Base-by-base conservation (phyloP, 2,113 vertebrate species). In the Muntiacus reevesi region DNA sequence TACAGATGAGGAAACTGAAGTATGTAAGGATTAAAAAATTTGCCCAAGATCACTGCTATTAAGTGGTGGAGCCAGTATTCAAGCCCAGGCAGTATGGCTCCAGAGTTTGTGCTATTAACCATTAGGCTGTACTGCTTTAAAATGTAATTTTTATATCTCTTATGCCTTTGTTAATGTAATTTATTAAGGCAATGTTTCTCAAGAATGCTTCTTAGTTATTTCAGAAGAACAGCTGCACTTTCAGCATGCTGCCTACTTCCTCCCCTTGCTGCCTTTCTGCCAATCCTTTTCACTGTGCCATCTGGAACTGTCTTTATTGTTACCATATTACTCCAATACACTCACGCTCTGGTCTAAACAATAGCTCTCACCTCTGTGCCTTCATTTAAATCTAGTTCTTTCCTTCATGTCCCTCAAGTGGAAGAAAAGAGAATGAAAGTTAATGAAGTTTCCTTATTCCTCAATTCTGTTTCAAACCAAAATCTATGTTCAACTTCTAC, bases 291-390 rank as follows among this genome's bases (percentile, higher is more conserved):
- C 23, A n/a, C 28, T 21, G 57, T 23, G 84, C 94, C 95, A 74
- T 87, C 45, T 89, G 84, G 79, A 92, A 74, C 43, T 57, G 78
- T 40, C 89, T 91, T 91, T 87, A 91, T 19, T 50, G 67, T 79
- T 87, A 91, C 90, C 87, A 83, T 10, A 67, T 50, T 76, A 50
- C 43, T 82, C 97, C 89, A 97, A 83, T 62, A 96, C 11, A 47
- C 19, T 74, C n/a, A 4, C 6, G 36, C 3, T 83, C 84, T 76
- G 57, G 60, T 91, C 96, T 91, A 74, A 93, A 91, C 76, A 92
- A 57, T 5, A 47, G 15, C 71, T n/a, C 54, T 83, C 59, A 84
- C 33, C 15, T 92, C 54, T 43, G 55, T 28, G 43, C 52, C 45
- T 79, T 52, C 55, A 40, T 11, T 79, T 76, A 81, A 85, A 59